Evolutionary conservation across 1,140 invertebrate species (phyloP).

Genomic region (Amphibalanus amphitrite): DNA sequence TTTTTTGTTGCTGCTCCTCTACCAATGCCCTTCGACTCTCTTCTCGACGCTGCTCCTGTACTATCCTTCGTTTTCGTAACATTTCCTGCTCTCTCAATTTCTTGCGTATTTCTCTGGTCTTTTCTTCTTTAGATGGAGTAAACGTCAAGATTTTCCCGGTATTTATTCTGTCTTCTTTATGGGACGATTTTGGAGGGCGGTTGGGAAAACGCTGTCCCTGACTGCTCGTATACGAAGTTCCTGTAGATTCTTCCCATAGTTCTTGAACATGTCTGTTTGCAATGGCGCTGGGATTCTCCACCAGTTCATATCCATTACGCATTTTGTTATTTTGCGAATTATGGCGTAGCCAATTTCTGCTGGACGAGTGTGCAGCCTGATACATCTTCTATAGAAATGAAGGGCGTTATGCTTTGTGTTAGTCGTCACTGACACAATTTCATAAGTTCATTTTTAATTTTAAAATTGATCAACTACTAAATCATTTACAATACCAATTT

Average conservation of each 20-base stretch:
- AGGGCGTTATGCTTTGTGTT: no score
- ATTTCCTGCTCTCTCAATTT: background rate
- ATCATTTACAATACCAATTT: no score
- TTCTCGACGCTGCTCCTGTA: background rate
- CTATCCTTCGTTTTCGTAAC: background rate
- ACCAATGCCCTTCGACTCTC: background rate
- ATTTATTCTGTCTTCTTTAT: background rate
- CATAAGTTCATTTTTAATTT: no score
- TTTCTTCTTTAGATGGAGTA: background rate
- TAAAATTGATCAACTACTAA: no score
- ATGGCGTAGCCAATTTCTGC: no score
- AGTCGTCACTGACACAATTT: no score
- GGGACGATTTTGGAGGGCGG: background rate
- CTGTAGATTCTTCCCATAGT: background rate
- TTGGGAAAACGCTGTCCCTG: background rate
- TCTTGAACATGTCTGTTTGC: background rate
- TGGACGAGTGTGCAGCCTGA: no score
- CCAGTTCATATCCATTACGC: background rate
- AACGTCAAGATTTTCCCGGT: background rate
- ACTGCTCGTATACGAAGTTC: background rate
- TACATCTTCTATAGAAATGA: no score
- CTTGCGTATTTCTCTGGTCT: background rate
- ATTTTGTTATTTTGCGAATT: background rate
- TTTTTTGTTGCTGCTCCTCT: background rate
- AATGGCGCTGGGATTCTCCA: background rate